These are phyloP conservation scores for Pseudobourletiella spinata DNA, from an alignment of 1,140 invertebrate species.

Conservation along the genomic window DNA sequence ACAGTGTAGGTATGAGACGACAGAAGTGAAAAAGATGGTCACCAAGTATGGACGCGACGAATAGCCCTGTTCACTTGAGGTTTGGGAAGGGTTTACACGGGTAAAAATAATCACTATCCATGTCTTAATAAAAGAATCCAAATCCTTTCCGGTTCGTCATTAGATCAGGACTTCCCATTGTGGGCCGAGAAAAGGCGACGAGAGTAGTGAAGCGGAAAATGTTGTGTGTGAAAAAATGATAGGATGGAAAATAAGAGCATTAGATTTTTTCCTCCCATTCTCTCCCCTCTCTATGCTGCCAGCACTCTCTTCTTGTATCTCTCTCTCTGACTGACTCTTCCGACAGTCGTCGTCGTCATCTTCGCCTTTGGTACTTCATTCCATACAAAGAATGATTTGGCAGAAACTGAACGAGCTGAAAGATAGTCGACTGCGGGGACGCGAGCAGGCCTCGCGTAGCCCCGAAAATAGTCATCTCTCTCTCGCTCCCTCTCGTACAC, in stretches of 20 bases:
- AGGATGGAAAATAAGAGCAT: slow-evolving; percentile 4
- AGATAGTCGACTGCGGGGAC: slow-evolving; percentile 10
- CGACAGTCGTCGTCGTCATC: too few species aligned
- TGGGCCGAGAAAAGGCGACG: slow-evolving; percentile 8
- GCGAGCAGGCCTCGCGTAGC: neutral
- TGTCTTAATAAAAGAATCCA: slow-evolving; percentile 9
- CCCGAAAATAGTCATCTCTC: slow-evolving; percentile 7
- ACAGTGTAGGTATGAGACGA: too few species aligned
- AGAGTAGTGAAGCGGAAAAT: slow-evolving; percentile 8
- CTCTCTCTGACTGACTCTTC: neutral
- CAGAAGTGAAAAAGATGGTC: too few species aligned
- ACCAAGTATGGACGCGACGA: too few species aligned
- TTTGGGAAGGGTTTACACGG: too few species aligned
- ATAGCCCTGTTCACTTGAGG: too few species aligned
- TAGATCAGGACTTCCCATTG: slow-evolving; percentile 1
- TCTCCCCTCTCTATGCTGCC: too few species aligned
- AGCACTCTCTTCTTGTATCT: too few species aligned
- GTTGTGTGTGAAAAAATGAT: slow-evolving; percentile 1
- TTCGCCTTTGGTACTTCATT: too few species aligned
- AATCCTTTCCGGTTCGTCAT: slow-evolving; percentile 1
- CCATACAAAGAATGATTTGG: slow-evolving; percentile 14
- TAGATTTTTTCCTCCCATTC: slow-evolving; percentile 4
- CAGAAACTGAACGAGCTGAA: slow-evolving; percentile 17
- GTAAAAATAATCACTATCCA: slow-evolving; percentile 5
- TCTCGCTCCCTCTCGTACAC: too few species aligned